These are phyloP conservation scores for Diploptera punctata DNA, from an alignment of 2,888 invertebrate species.

Conservation along the genomic window DNA sequence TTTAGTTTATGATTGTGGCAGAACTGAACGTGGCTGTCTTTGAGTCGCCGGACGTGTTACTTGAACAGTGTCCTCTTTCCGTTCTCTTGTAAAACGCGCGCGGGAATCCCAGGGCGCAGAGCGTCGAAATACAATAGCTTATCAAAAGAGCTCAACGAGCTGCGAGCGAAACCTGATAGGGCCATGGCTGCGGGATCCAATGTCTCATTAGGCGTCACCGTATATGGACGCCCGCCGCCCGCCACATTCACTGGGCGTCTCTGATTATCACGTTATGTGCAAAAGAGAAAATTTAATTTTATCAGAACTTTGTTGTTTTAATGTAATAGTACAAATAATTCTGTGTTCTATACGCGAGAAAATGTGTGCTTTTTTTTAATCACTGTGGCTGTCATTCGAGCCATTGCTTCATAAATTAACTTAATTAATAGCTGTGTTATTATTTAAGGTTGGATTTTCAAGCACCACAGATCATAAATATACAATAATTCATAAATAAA, in stretches of 20 bases:
- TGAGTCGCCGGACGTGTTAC: conserved; percentile 9
- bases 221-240: conserved; percentile 10
- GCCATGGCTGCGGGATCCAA: conserved; percentile 26
- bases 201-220: conserved; percentile 39
- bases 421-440: no score
- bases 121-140: conserved; percentile 42
- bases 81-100: no score
- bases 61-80: conserved; percentile 15
- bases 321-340: no score
- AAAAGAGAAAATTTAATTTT: conserved; percentile 11
- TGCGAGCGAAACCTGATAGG: conserved; percentile 24
- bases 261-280: not conserved
- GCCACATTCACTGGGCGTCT: not conserved
- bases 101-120: conserved; percentile 35
- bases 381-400: no score
- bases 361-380: no score
- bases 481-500: no score
- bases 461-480: no score
- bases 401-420: no score
- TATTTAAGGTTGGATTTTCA: no score
- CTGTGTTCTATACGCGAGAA: no score
- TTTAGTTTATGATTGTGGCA: no score
- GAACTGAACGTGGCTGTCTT: conserved; percentile 6
- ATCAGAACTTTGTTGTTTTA: no score
- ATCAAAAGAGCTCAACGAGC: conserved; percentile 39